Evolutionary conservation across 2,113 vertebrate species (phyloP).

Genomic region (Aegithalos caudatus): DNA sequence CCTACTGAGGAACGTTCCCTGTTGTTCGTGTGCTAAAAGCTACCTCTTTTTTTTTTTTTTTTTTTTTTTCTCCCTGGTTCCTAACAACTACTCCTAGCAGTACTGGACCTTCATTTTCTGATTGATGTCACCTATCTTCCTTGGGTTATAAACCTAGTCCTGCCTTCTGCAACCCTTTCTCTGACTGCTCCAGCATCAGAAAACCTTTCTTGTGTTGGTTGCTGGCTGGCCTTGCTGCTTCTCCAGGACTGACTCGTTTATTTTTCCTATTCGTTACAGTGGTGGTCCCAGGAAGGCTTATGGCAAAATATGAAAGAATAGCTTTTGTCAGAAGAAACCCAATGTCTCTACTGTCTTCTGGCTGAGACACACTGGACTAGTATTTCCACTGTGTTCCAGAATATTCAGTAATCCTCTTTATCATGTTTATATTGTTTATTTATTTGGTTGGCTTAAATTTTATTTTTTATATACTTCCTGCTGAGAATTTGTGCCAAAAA

Average conservation of each 20-base stretch:
- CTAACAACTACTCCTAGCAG: fast-evolving
- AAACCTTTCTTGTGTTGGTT: neutral
- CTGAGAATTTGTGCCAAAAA: neutral
- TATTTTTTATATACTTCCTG: neutral
- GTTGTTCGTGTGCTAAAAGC: neutral
- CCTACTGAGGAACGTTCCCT: neutral
- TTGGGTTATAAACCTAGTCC: neutral
- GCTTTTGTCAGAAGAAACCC: neutral
- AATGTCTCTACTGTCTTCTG: neutral
- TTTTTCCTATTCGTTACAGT: fast-evolving
- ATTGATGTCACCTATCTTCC: fast-evolving
- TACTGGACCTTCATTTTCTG: neutral
- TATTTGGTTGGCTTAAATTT: neutral
- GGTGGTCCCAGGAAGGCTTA: neutral
- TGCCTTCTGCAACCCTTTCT: neutral
- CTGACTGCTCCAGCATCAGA: neutral
- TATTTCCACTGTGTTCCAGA: neutral
- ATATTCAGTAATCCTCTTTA: neutral
- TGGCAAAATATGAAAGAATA: neutral
- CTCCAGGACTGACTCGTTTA: fast-evolving
- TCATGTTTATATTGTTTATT: neutral
- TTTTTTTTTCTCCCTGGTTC: neutral
- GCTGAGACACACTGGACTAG: neutral
- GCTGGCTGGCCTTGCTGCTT: neutral
- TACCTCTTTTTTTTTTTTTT: neutral